phyloP scores from a whole-genome alignment of 2,888 invertebrate species.

The Pristionchus japonicus region DNA sequence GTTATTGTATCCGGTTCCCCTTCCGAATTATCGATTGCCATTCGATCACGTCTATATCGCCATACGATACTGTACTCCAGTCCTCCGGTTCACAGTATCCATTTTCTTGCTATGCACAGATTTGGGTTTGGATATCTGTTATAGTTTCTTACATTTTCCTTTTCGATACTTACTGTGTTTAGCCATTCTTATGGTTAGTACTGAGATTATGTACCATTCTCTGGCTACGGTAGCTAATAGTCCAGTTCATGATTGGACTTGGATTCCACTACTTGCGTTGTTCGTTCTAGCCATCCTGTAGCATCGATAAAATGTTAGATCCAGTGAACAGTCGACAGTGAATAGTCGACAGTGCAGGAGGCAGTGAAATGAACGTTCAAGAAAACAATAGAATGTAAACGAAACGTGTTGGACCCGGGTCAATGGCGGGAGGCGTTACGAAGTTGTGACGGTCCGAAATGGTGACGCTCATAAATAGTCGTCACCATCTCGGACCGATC shows the following conservation, averaged over 20 bases:
- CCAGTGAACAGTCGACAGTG: too few species aligned
- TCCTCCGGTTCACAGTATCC: not conserved
- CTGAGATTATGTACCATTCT: conserved; percentile 20
- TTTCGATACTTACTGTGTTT: conserved; percentile 1
- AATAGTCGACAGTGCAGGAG: not conserved
- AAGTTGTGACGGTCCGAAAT: too few species aligned
- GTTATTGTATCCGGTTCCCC: conserved; percentile 18
- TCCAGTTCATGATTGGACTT: not conserved
- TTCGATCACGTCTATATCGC: conserved; percentile 2
- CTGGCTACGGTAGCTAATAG: conserved; percentile 1
- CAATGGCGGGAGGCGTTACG: too few species aligned
- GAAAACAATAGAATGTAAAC: too few species aligned
- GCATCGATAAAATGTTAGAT: not conserved
- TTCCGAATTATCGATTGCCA: conserved; percentile 12
- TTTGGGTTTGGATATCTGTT: conserved; percentile 33
- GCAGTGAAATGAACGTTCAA: too few species aligned
- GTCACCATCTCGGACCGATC: too few species aligned
- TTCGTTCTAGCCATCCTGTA: not conserved
- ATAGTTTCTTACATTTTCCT: not conserved
- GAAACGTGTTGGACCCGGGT: too few species aligned
- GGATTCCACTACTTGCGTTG: conserved; percentile 21
- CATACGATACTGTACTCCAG: not conserved
- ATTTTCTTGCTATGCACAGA: conserved; percentile 34
- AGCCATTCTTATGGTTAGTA: not conserved
- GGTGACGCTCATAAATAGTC: too few species aligned